A percentile compares a stretch with the other conserved stretches of the same genome.
These are phyloP conservation scores for Porites rus DNA, from an alignment of 92 coral and sea anemone genomes.

Conservation along the genomic window DNA sequence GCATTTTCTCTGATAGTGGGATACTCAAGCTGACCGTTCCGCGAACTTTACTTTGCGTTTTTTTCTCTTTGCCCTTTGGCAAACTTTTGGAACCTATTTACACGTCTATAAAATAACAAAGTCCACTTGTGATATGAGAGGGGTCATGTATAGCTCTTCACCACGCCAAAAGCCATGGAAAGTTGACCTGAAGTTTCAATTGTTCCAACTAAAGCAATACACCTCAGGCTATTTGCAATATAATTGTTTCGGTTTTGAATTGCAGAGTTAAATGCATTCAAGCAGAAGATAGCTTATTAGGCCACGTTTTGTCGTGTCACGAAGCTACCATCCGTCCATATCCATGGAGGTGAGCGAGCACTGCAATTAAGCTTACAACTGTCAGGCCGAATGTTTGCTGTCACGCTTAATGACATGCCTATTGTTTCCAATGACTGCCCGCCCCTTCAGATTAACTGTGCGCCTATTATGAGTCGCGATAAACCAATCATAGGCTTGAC, in stretches of 20 bases:
- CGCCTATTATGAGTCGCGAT: conserved; percentile 73
- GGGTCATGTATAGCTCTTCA: no score
- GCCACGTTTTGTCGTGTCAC: conserved; percentile 39
- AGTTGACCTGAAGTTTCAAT: not conserved
- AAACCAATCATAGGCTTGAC: conserved; percentile 75
- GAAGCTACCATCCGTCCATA: not conserved
- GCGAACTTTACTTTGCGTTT: no score
- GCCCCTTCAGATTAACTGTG: conserved; percentile 58
- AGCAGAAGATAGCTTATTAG: conserved; percentile 45
- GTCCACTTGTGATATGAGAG: no score
- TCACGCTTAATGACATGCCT: conserved; percentile 71
- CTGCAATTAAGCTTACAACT: conserved; percentile 50
- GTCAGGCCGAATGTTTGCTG: conserved; percentile 67
- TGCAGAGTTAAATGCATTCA: conserved; percentile 24
- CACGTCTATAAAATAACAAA: no score
- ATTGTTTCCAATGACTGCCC: conserved; percentile 63
- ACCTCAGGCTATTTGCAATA: not conserved
- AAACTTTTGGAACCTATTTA: no score
- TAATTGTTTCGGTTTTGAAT: not conserved
- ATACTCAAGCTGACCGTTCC: no score
- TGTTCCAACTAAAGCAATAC: not conserved
- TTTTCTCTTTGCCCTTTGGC: no score
- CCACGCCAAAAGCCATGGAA: no score
- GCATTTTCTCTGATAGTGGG: no score
- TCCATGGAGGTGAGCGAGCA: conserved; percentile 28